Conservation (phyloP, 2,113 vertebrate species). For the Trogon surrucura region DNA sequence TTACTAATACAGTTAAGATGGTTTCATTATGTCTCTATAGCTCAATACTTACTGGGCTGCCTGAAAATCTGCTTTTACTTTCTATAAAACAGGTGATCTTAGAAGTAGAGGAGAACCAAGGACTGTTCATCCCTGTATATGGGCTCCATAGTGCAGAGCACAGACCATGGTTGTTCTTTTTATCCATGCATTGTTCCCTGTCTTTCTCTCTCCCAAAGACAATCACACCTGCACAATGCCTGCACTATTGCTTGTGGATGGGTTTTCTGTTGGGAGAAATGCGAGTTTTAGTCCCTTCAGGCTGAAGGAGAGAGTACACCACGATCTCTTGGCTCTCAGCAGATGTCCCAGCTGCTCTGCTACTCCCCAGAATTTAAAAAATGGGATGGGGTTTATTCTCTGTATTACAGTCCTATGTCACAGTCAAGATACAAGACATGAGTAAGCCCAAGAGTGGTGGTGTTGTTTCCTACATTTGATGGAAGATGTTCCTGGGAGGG, state of each 20-base stretch:
- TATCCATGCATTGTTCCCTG: not conserved
- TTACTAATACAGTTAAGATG: not conserved
- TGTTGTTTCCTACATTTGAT: not conserved
- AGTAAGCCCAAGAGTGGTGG: not conserved
- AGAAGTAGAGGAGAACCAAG: not conserved
- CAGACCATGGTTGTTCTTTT: not conserved
- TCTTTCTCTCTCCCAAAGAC: not conserved
- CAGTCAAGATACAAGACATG: not conserved
- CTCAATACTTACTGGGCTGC: not conserved
- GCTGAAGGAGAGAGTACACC: not conserved
- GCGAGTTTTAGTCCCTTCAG: not conserved
- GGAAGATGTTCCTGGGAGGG: not conserved
- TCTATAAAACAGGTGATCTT: not conserved
- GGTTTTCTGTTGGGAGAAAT: not conserved
- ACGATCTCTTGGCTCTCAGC: not conserved
- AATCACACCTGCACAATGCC: not conserved
- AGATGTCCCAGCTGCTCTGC: not conserved
- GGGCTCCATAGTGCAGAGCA: not conserved
- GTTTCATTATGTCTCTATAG: not conserved
- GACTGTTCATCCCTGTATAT: not conserved
- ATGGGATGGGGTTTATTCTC: not conserved
- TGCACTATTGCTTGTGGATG: not conserved
- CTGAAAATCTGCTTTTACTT: not conserved
- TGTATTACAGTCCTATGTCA: not conserved
- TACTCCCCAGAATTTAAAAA: not conserved